phyloP scores from a whole-genome alignment of 2,113 vertebrate genomes.

The Cavia porcellus region DNA sequence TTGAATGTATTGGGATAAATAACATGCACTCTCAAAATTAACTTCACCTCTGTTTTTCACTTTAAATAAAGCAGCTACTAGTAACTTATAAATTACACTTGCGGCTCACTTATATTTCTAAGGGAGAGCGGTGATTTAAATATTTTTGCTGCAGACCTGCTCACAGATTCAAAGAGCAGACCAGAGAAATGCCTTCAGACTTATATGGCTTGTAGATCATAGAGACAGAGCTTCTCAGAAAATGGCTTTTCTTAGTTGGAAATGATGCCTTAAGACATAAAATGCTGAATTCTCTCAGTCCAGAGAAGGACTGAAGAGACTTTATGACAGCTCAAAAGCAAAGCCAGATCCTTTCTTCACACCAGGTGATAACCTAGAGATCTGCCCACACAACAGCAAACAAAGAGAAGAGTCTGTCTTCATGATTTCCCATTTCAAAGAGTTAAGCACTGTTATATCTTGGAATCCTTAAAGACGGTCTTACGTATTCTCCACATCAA shows the following conservation, averaged over 20 bases:
- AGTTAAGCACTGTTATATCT: neutral
- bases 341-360: neutral
- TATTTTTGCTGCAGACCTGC: neutral
- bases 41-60: neutral
- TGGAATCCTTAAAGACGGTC: neutral
- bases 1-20: neutral
- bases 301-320: neutral
- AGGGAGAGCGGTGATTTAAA: neutral
- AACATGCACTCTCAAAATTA: neutral
- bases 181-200: neutral
- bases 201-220: neutral
- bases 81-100: neutral
- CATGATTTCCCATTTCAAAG: neutral
- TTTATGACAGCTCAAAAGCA: neutral
- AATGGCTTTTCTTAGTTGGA: neutral
- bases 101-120: neutral
- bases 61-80: neutral
- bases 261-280: slow-evolving; percentile 28
- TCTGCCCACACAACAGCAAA: neutral
- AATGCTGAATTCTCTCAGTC: neutral
- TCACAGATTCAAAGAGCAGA: neutral
- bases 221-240: neutral
- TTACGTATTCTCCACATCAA: neutral
- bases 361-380: neutral
- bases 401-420: neutral